Percentiles rank a stretch among this genome's conserved stretches.
Evolutionary conservation across 2,797 vertebrate species (phyloP).

Genomic region (Sphaeramia orbicularis): DNA sequence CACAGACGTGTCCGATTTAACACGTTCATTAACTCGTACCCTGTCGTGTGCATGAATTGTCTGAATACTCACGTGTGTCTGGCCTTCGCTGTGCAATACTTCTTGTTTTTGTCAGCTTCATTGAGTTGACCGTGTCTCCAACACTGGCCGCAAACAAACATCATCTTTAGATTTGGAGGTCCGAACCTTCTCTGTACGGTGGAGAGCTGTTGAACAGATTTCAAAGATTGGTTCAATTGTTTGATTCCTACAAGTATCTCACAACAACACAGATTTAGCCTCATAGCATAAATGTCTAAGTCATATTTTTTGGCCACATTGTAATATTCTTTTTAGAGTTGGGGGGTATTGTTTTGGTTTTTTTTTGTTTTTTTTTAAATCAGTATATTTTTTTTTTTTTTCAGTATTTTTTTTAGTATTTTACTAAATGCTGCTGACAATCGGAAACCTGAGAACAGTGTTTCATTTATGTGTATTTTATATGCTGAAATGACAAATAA

Average conservation of each 20-base stretch:
- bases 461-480: no score
- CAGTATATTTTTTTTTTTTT: no score
- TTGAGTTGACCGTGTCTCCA: conserved; percentile 96
- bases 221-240: not conserved
- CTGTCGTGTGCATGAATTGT: not conserved
- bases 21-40: not conserved
- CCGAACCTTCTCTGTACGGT: conserved; percentile 86
- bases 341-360: no score
- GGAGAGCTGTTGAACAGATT: conserved; percentile 77
- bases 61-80: conserved; percentile 91
- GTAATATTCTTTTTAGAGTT: no score
- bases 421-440: no score
- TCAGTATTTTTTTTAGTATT: no score
- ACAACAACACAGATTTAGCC: not conserved
- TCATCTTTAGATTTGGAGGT: conserved; percentile 94
- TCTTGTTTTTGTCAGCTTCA: conserved; percentile 96
- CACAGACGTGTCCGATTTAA: not conserved
- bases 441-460: no score
- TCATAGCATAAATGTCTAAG: no score
- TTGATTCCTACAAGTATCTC: not conserved
- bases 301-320: not conserved
- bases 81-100: conserved; percentile 98
- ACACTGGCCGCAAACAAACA: conserved; percentile 96
- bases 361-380: no score
- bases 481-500: no score